Evolutionary conservation across 2,113 vertebrate species (phyloP).

Genomic region (Phoxinus phoxinus): DNA sequence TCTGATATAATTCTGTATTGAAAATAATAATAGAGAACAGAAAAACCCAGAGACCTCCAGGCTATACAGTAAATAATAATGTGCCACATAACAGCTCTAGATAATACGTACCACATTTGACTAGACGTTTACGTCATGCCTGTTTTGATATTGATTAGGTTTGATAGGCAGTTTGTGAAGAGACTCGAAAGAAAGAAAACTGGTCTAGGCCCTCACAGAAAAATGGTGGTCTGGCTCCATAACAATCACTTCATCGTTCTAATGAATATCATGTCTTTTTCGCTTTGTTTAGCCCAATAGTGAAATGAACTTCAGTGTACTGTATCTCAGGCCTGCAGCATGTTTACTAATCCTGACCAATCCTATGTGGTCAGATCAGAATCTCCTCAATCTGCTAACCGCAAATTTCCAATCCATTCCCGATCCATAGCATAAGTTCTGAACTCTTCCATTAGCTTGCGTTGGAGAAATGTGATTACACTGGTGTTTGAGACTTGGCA

Average conservation of each 20-base stretch:
- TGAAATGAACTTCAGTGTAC: background rate
- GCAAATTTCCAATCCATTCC: conserved; percentile 6
- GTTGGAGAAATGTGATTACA: conserved; percentile 7
- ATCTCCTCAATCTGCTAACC: background rate
- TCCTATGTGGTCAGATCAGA: background rate
- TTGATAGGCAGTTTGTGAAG: background rate
- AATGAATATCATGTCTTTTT: conserved; percentile 11
- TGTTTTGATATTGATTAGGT: background rate
- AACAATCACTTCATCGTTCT: conserved; percentile 6
- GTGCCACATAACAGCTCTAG: conserved; percentile 8
- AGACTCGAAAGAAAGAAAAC: background rate
- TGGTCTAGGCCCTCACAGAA: background rate
- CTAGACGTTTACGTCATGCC: background rate
- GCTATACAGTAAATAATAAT: conserved; percentile 5
- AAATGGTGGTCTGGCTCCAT: background rate
- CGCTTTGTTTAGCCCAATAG: background rate
- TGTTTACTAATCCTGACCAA: conserved; percentile 29
- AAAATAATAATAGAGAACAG: conserved; percentile 10
- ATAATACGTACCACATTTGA: background rate
- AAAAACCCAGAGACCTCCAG: background rate
- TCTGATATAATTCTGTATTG: background rate
- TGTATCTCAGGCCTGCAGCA: conserved; percentile 1
- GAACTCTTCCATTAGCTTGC: background rate
- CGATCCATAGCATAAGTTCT: background rate
- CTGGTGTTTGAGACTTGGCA: conserved; percentile 11